phyloP scores from a whole-genome alignment of 2,797 vertebrate genomes.

The Gastrophryne carolinensis region DNA sequence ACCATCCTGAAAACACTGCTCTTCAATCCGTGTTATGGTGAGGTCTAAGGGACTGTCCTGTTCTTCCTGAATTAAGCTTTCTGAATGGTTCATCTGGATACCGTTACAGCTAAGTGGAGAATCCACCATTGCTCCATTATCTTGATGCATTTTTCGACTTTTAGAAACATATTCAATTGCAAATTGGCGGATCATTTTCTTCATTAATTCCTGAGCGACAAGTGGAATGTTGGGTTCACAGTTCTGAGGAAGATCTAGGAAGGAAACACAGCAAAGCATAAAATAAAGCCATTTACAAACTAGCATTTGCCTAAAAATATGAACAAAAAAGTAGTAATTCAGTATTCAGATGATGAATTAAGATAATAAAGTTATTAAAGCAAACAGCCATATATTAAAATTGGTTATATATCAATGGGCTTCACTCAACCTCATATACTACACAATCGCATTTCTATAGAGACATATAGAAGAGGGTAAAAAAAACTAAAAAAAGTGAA shows the following conservation, averaged over 20 bases:
- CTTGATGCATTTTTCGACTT: conserved; percentile 83
- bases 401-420: too few relatives aligned
- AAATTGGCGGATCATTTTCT: conserved; percentile 98
- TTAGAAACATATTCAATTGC: conserved; percentile 96
- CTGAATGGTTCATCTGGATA: conserved; percentile 75
- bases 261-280: too few relatives aligned
- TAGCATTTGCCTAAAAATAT: too few relatives aligned
- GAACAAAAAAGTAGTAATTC: too few relatives aligned
- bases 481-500: too few relatives aligned
- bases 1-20: conserved; percentile 82
- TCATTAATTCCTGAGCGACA: conserved; percentile 98
- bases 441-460: too few relatives aligned
- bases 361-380: too few relatives aligned
- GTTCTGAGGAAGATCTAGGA: conserved; percentile 86
- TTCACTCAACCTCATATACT: too few relatives aligned
- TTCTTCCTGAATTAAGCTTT: conserved; percentile 77
- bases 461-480: too few relatives aligned
- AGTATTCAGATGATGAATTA: too few relatives aligned
- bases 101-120: conserved; percentile 76
- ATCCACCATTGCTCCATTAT: conserved; percentile 78
- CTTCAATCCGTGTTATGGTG: conserved; percentile 85
- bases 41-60: conserved; percentile 93
- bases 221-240: conserved; percentile 94
- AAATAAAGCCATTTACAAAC: too few relatives aligned
- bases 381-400: too few relatives aligned